Conservation (phyloP, 2,113 vertebrate genomes). For the Pterocles orientalis region DNA sequence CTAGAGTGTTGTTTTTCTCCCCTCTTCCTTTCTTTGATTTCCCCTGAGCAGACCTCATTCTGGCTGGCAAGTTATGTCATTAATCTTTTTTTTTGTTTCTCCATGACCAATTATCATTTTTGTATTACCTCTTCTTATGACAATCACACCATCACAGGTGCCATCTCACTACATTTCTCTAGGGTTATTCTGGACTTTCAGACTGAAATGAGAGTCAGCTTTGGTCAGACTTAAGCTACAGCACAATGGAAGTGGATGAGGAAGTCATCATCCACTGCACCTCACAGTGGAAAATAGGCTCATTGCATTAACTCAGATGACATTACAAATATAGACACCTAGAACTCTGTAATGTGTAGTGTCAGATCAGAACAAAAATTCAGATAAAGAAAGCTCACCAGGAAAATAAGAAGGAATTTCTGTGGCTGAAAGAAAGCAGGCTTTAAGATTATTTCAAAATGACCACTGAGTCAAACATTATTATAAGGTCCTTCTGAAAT, state of each 20-base stretch:
- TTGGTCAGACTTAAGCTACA: background rate
- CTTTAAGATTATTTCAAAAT: background rate
- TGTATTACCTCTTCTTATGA: background rate
- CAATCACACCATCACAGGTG: background rate
- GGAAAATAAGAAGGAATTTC: background rate
- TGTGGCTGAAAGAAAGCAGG: background rate
- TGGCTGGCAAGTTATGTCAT: background rate
- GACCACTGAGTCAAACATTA: background rate
- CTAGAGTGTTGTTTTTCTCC: background rate
- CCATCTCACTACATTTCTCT: background rate
- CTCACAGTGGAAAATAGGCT: background rate
- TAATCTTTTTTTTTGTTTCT: background rate
- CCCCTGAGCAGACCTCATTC: background rate
- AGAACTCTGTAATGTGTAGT: background rate
- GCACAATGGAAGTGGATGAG: background rate
- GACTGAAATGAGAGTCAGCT: background rate
- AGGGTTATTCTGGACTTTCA: background rate
- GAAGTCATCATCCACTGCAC: background rate
- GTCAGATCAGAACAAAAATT: background rate
- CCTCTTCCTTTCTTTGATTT: background rate
- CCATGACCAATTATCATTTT: background rate
- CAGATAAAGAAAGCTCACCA: background rate
- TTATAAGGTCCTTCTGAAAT: background rate
- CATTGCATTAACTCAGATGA: background rate
- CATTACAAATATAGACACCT: background rate